Base-by-base conservation (phyloP, 1,140 invertebrate species). In the Drosophila ogumai region DNA sequence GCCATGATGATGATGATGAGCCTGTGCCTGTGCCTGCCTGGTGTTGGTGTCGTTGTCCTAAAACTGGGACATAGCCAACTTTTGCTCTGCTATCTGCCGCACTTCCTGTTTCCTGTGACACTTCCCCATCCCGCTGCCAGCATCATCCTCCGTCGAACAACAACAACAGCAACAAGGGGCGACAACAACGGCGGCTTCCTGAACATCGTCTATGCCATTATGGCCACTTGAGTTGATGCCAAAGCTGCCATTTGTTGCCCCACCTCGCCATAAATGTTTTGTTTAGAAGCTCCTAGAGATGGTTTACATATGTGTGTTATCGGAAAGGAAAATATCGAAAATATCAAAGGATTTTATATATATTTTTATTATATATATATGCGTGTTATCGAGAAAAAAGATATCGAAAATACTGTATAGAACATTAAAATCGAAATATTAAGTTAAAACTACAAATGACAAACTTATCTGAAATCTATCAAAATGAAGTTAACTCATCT, bases 121-220 rank as follows among this genome's bases (percentile, higher is more conserved):
- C 84, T 88, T 90, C 84, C 84, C 54, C 82, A 56, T 19, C 17
- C 44, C 31, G 38, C 47, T 55, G 28, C 57, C 10, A 6, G 17
- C 55, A 43, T 32, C 9, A n/a, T 49, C 25, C 54, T 36, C 3
- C 41, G 40, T 38, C 34, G 52, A 55, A 38, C 13, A 22, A 25
- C 56, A 73, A 65, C 69, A 69, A 22, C 55, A 75, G 55, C 66
- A 61, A 57, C 56, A 68, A 59, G 32, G 10, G 50, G 32, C 32
- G 19, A 55, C 58, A 71, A 52, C 64, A 80, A 12, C 66, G 49
- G 25, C 43, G 49, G 61, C 85, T 84, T 88, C 84, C 84, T 88
- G 84, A 75, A 84, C 85, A 72, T 88, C 82, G 84, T 88, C 84
- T 88, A 88, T 84, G 84, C 67, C 81, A 88, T 88, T 90, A 88